These are phyloP conservation scores for Brienomyrus longianalis DNA, from an alignment of 2,113 vertebrate species.

Conservation along the genomic window DNA sequence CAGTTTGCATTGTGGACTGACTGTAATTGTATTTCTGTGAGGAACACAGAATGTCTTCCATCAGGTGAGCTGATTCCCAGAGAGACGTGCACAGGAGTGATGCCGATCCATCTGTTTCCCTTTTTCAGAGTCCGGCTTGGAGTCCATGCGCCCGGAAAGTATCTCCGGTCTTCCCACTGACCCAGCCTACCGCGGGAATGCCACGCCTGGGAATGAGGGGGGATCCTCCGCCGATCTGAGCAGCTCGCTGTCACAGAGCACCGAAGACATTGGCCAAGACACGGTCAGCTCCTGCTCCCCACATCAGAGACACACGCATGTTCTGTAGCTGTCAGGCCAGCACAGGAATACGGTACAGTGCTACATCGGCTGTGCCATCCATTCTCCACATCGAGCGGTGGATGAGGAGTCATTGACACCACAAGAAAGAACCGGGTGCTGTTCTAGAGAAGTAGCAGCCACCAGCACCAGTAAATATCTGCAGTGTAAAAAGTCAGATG, in stretches of 20 bases:
- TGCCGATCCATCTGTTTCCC: background rate
- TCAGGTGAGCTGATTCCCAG: background rate
- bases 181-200: slow-evolving; percentile 52
- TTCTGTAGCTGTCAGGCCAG: background rate
- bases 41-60: background rate
- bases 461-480: background rate
- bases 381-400: background rate
- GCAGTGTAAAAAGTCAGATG: background rate
- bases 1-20: background rate
- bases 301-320: background rate
- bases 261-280: slow-evolving; percentile 66
- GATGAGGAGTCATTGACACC: background rate
- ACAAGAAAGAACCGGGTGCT: background rate
- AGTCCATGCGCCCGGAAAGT: slow-evolving; percentile 59
- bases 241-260: slow-evolving; percentile 76
- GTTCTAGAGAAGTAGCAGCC: background rate
- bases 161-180: slow-evolving; percentile 35
- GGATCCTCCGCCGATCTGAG: slow-evolving; percentile 68
- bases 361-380: background rate
- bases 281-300: slow-evolving; percentile 55
- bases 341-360: background rate
- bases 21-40: background rate
- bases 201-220: slow-evolving; percentile 59
- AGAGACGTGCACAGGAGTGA: background rate
- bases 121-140: slow-evolving; percentile 72